A percentile compares a stretch with the other conserved stretches of the same genome.
Evolutionary conservation across 2,888 invertebrate genomes (phyloP).

Genomic region (Unio pictorum): DNA sequence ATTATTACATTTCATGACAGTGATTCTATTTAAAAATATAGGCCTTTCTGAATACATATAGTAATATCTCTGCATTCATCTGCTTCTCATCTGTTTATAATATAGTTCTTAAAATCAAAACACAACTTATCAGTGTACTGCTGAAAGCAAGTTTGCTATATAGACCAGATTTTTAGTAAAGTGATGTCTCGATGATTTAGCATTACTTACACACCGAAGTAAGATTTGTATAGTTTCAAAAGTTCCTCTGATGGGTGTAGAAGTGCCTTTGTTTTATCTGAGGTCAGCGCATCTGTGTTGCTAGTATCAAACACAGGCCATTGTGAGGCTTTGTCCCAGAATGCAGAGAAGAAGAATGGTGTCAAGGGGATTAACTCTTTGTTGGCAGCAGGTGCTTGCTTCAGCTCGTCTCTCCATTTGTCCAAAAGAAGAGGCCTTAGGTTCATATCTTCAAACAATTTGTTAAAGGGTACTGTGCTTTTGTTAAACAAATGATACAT

Average conservation of each 20-base stretch:
- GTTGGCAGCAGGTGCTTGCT: constrained; percentile 21
- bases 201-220: constrained; percentile 25
- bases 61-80: too few species aligned
- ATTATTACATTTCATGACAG: too few species aligned
- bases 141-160: too few species aligned
- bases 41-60: too few species aligned
- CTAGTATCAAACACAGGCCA: constrained; percentile 51
- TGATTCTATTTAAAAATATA: too few species aligned
- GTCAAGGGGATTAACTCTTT: constrained; percentile 44
- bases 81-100: too few species aligned
- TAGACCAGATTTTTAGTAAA: too few species aligned
- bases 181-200: too few species aligned
- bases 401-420: constrained; percentile 41
- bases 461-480: constrained; percentile 42
- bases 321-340: constrained; percentile 45
- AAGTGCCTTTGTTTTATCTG: constrained; percentile 29
- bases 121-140: too few species aligned
- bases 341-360: constrained; percentile 46
- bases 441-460: constrained; percentile 42
- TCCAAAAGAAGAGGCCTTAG: constrained; percentile 30
- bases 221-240: constrained; percentile 38
- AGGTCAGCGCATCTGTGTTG: constrained; percentile 35
- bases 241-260: constrained; percentile 35
- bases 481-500: constrained; percentile 49
- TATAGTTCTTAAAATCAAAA: too few species aligned